A percentile compares a stretch with the other conserved stretches of the same genome.
Evolutionary conservation across 2,888 invertebrate species (phyloP).

Genomic region (Watsonalla cultraria): DNA sequence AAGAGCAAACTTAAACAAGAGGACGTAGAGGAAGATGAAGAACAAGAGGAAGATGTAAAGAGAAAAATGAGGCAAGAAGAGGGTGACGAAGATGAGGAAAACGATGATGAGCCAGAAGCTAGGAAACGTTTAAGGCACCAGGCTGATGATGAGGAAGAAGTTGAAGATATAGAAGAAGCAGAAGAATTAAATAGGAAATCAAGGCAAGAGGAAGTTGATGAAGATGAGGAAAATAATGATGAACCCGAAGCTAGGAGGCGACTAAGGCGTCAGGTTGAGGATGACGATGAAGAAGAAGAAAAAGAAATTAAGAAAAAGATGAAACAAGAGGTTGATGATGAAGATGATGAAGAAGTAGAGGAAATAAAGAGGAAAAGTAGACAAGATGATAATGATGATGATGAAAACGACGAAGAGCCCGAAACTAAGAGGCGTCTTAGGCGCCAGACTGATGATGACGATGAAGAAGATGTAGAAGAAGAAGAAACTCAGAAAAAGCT

Average conservation of each 20-base stretch:
- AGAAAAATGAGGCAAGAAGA: slow-evolving; percentile 9
- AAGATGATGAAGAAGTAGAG: slow-evolving; percentile 17
- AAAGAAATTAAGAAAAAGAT: slow-evolving; percentile 11
- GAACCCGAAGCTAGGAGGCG: slow-evolving; percentile 23
- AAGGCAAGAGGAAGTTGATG: slow-evolving; percentile 16
- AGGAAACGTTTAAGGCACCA: slow-evolving; percentile 15
- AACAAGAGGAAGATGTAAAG: neutral
- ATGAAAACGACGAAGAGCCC: slow-evolving; percentile 11
- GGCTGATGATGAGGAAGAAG: slow-evolving; percentile 11
- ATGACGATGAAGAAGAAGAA: slow-evolving; percentile 5
- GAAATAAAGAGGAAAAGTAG: slow-evolving; percentile 18
- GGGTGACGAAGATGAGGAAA: slow-evolving; percentile 10
- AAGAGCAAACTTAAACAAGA: slow-evolving; percentile 10
- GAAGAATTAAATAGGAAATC: slow-evolving; percentile 29
- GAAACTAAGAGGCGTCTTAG: slow-evolving; percentile 33
- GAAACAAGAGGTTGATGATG: slow-evolving; percentile 15
- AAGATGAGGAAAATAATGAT: slow-evolving; percentile 9
- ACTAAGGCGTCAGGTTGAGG: slow-evolving; percentile 27
- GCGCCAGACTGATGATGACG: slow-evolving; percentile 14
- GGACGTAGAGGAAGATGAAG: slow-evolving; percentile 10
- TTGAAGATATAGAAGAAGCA: slow-evolving; percentile 8
- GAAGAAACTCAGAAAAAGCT: slow-evolving; percentile 10
- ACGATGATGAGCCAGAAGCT: slow-evolving; percentile 16
- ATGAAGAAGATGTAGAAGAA: slow-evolving; percentile 5
- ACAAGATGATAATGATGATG: slow-evolving; percentile 13